Evolutionary conservation across 2,888 invertebrate genomes (phyloP).

Genomic region (Thyatira batis): DNA sequence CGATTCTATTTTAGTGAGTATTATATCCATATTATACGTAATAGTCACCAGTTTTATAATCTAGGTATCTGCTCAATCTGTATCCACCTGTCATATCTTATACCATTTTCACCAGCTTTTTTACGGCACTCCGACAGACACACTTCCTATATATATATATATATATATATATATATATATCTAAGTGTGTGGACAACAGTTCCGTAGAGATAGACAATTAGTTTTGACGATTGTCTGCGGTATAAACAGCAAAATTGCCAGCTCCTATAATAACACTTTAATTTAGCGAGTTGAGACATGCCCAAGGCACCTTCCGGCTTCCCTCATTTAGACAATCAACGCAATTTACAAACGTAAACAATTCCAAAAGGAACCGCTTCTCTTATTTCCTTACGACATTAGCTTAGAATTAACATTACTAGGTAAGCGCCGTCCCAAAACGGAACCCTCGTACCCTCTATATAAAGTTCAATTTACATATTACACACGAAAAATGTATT

Average conservation of each 20-base stretch:
- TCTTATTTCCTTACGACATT: conserved; percentile 71
- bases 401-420: conserved; percentile 73
- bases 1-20: no score
- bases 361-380: conserved; percentile 57
- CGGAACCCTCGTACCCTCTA: conserved; percentile 37
- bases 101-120: no score
- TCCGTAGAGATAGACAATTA: not conserved
- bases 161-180: no score
- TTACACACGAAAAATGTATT: conserved; percentile 23
- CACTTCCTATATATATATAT: no score
- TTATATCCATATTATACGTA: no score
- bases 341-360: conserved; percentile 49
- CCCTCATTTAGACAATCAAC: conserved; percentile 32
- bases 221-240: not conserved
- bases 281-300: conserved; percentile 6
- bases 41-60: no score
- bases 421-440: conserved; percentile 40
- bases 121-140: no score
- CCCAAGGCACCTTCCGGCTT: conserved; percentile 13
- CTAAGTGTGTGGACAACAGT: no score
- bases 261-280: conserved; percentile 1
- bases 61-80: no score
- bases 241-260: not conserved
- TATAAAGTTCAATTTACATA: conserved; percentile 50
- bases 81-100: no score